Conservation (phyloP, 2,797 vertebrate species). For the Cyprinodon diabolis region DNA sequence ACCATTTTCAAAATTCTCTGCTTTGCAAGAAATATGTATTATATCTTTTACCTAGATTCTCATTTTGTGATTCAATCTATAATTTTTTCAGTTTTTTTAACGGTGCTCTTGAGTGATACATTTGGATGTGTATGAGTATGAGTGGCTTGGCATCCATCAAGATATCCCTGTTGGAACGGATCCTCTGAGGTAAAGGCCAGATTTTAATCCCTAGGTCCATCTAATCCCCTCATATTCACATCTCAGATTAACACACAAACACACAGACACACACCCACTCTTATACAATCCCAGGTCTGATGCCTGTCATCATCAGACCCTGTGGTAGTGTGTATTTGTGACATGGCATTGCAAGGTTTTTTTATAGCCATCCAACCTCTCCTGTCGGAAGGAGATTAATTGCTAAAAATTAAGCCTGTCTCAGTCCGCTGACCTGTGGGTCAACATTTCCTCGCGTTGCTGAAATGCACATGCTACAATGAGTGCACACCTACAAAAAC, state of each 20-base stretch:
- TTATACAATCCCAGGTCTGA: constrained; percentile 28
- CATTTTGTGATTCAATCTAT: constrained; percentile 36
- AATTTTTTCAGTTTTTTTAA: constrained; percentile 39
- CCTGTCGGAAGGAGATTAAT: constrained; percentile 78
- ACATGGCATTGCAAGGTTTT: constrained; percentile 50
- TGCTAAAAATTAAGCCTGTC: constrained; percentile 82
- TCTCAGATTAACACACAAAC: constrained; percentile 74
- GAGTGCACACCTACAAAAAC: constrained; percentile 21
- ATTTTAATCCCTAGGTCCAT: constrained; percentile 79
- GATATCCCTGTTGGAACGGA: constrained; percentile 61
- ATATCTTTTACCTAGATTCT: constrained; percentile 41
- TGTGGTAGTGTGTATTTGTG: constrained; percentile 30
- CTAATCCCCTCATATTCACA: constrained; percentile 84
- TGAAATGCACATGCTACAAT: constrained; percentile 36
- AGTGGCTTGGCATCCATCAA: constrained; percentile 52
- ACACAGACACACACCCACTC: constrained; percentile 27
- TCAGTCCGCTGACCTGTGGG: constrained; percentile 71
- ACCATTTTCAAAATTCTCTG: constrained; percentile 27
- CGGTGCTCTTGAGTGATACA: constrained; percentile 19
- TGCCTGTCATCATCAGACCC: constrained; percentile 41
- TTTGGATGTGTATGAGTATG: constrained; percentile 3
- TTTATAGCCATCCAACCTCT: constrained; percentile 56
- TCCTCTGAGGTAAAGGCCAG: constrained; percentile 80
- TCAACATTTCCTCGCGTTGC: constrained; percentile 68
- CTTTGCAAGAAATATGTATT: constrained; percentile 31